Base-by-base conservation (phyloP, 2,888 invertebrate species). In the Parnassius smintheus region DNA sequence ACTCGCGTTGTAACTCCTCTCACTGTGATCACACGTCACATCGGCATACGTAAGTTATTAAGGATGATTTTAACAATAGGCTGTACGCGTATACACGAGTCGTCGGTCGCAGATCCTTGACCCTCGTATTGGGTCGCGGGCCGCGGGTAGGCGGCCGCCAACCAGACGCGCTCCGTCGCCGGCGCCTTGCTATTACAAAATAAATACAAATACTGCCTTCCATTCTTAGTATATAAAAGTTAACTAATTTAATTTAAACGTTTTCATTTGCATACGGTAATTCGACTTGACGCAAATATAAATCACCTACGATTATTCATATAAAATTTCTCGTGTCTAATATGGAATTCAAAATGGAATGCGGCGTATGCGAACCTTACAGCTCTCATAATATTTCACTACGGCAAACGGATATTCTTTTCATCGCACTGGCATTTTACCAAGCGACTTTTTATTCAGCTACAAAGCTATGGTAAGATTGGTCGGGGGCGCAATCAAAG, bases 391-490 rank as follows among this genome's bases (percentile, higher is more conserved):
- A 83, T 86, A 84, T 83, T 81, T 84, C 77, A 75, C 69, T 80
- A 83, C 77, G 81, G 75, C 74, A 67, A 72, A 70, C 70, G 70
- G 75, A 78, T 78, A 86, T 87, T 88, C 83, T 86, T 87, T 87
- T 83, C 84, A 85, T 81, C 77, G 76, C 69, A 70, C 80, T 89
- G 88, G 88, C 88, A 88, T 87, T 83, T 79, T 85, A 87, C 86
- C 90, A 90, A 88, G 77, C 77, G 80, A 75, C 80, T 86, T 86
- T 86, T 88, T 88, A 86, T 85, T 83, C 77, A 81, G 83, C 80
- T 82, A 86, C 82, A 85, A 80, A 81, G 80, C 79, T 76, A 77
- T 80, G 78, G 81, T 73, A 70, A 70, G 71, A 74, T 72, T 72
- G 71, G 71, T 67, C 68, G 78, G 79, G 77, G 79, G 78, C 74